phyloP scores from a whole-genome alignment of 37 sponge, comb jelly and placozoan genomes.

The Trichoplax adhaerens region DNA sequence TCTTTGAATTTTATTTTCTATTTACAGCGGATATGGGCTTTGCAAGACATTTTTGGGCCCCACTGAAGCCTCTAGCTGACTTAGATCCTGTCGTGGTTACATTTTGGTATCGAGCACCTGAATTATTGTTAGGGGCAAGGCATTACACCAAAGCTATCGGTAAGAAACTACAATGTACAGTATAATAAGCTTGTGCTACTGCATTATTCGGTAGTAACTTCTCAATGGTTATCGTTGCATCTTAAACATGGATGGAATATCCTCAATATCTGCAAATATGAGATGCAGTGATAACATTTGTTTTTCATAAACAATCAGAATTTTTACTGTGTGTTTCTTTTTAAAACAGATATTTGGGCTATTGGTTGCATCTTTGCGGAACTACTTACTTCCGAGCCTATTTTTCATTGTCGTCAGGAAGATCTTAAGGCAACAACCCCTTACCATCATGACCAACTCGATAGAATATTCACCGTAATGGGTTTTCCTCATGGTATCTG shows the following conservation, averaged over 20 bases:
- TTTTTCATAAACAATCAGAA: not conserved
- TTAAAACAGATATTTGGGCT: slow-evolving; percentile 80
- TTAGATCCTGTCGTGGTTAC: slow-evolving; percentile 98
- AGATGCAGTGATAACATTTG: slow-evolving; percentile 4
- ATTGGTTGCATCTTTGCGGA: slow-evolving; percentile 98
- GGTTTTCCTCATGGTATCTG: slow-evolving; percentile 61
- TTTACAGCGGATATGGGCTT: slow-evolving; percentile 82
- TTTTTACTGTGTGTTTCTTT: slow-evolving; percentile 2
- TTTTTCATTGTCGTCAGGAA: slow-evolving; percentile 95
- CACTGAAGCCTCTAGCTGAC: slow-evolving; percentile 94
- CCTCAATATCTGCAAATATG: not conserved
- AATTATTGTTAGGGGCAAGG: slow-evolving; percentile 81
- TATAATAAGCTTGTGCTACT: not conserved
- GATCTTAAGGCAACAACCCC: slow-evolving; percentile 92
- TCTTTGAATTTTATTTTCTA: too few relatives aligned
- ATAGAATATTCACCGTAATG: slow-evolving; percentile 86
- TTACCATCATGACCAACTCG: slow-evolving; percentile 89
- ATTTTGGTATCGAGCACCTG: slow-evolving; percentile 97
- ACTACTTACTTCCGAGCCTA: slow-evolving; percentile 88
- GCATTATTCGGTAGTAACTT: not conserved
- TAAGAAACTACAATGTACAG: slow-evolving; percentile 2
- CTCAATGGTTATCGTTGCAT: not conserved
- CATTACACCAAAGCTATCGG: slow-evolving; percentile 98
- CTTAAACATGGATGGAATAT: not conserved
- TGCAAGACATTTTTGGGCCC: slow-evolving; percentile 86